Conservation (phyloP, 2,888 invertebrate species). For the Drosophila borborema region DNA sequence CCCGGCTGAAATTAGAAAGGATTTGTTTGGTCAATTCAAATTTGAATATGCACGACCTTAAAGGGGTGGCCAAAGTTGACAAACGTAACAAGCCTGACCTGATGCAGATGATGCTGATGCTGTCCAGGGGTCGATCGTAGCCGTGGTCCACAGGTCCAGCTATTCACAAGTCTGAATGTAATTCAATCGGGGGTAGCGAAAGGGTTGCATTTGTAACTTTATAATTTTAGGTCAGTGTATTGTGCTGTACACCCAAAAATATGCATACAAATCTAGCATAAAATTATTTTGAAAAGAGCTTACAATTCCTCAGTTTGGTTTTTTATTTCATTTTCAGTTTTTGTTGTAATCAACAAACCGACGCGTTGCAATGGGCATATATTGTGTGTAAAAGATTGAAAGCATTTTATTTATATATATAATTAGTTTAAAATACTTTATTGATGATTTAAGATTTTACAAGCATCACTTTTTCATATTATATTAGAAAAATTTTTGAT, state of each 20-base stretch:
- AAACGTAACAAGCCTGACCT: slow-evolving; percentile 28
- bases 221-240: slow-evolving; percentile 74
- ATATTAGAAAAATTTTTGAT: too few relatives aligned
- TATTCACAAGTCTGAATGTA: slow-evolving; percentile 48
- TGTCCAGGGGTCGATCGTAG: slow-evolving; percentile 66
- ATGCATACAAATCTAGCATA: slow-evolving; percentile 64
- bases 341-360: not conserved
- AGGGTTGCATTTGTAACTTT: slow-evolving; percentile 74
- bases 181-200: slow-evolving; percentile 64
- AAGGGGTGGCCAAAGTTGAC: slow-evolving; percentile 60
- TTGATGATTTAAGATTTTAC: not conserved
- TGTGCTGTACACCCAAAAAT: slow-evolving; percentile 37
- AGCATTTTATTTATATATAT: too few relatives aligned
- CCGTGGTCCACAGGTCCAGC: slow-evolving; percentile 49
- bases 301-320: slow-evolving; percentile 6
- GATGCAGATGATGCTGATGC: slow-evolving; percentile 2
- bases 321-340: not conserved
- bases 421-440: not conserved
- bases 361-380: not conserved
- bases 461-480: not conserved
- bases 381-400: too few relatives aligned
- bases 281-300: slow-evolving; percentile 61
- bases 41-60: slow-evolving; percentile 61
- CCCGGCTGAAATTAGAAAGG: slow-evolving; percentile 67
- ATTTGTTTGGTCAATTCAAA: slow-evolving; percentile 77